Conservation (phyloP, 2,797 vertebrate genomes). For the Chiloscyllium punctatum region DNA sequence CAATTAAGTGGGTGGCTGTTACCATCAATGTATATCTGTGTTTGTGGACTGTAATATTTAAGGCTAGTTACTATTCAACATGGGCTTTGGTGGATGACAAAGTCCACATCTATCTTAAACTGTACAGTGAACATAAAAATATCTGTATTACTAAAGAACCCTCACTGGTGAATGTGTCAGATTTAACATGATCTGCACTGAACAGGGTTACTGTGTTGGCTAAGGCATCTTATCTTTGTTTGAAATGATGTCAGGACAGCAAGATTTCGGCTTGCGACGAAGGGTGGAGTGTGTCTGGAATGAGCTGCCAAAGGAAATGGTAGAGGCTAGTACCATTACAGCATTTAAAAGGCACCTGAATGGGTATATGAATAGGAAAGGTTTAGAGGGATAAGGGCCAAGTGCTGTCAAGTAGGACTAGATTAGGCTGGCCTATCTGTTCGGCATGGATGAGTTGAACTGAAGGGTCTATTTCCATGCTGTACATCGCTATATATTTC, state of each 20-base stretch:
- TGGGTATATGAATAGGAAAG: no score
- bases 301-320: no score
- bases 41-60: not conserved
- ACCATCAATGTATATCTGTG: not conserved
- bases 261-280: not conserved
- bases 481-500: no score
- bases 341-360: no score
- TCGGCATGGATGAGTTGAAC: no score
- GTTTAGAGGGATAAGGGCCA: no score
- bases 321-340: no score
- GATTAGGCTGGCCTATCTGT: no score
- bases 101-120: not conserved
- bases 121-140: not conserved
- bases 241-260: not conserved
- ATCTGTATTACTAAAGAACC: not conserved
- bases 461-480: no score
- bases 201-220: not conserved
- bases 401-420: no score
- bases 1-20: not conserved
- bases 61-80: not conserved
- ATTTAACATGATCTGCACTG: not conserved
- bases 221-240: not conserved
- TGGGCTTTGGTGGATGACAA: not conserved
- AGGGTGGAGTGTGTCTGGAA: no score
- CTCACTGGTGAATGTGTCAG: no score